phyloP scores from a whole-genome alignment of 53 echinoderm and acorn worm species.

The Echinarachnius parma region DNA sequence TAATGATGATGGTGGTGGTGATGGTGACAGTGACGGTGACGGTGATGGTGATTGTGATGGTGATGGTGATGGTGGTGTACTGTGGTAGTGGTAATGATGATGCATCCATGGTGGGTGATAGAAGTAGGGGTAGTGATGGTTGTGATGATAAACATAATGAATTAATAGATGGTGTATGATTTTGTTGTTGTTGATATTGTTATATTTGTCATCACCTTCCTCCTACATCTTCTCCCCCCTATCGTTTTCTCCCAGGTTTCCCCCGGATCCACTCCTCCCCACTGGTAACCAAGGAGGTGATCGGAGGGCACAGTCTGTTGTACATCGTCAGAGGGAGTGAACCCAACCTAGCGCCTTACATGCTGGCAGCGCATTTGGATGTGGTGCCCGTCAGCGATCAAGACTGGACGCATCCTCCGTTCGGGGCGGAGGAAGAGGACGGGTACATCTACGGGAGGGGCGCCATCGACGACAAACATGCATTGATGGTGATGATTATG shows the following conservation, averaged over 20 bases:
- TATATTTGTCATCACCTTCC: background rate
- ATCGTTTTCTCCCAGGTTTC: conserved; percentile 48
- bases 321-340: conserved; percentile 73
- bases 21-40: no score
- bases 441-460: conserved; percentile 95
- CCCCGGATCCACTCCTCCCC: conserved; percentile 78
- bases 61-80: no score
- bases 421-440: conserved; percentile 78
- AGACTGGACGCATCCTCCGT: conserved; percentile 82
- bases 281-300: conserved; percentile 70
- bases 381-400: conserved; percentile 90
- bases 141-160: no score
- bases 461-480: conserved; percentile 91
- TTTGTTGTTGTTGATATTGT: background rate
- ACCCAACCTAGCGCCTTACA: conserved; percentile 68
- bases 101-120: no score
- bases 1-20: no score
- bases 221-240: background rate
- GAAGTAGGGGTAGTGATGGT: no score
- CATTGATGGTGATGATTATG: conserved; percentile 80
- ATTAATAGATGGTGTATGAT: no score
- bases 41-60: no score
- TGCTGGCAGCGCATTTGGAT: conserved; percentile 86
- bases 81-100: no score
- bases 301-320: conserved; percentile 71